Evolutionary conservation across 2,113 vertebrate species (phyloP).

Genomic region (Scomber japonicus): DNA sequence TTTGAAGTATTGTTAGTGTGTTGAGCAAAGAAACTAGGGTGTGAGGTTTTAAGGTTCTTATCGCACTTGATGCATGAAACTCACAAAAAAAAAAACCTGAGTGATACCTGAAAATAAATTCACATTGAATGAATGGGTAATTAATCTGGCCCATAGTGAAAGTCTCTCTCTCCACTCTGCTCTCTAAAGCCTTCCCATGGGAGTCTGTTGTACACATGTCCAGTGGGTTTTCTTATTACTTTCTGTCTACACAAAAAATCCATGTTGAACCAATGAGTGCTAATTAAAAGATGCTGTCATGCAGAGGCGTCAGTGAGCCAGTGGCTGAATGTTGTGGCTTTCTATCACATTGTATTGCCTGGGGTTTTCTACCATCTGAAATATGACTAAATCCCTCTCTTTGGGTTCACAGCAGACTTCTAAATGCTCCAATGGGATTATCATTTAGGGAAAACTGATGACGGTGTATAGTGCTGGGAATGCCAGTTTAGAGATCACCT

Average conservation of each 20-base stretch:
- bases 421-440: slow-evolving; percentile 56
- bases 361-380: slow-evolving; percentile 40
- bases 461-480: slow-evolving; percentile 42
- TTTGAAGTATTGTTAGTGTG: slow-evolving; percentile 9
- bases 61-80: neutral
- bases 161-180: slow-evolving; percentile 42
- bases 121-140: slow-evolving; percentile 53
- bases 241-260: slow-evolving; percentile 50
- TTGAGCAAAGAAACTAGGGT: neutral
- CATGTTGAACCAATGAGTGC: slow-evolving; percentile 41
- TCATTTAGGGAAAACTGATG: slow-evolving; percentile 72
- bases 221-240: slow-evolving; percentile 60
- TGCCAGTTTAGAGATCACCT: slow-evolving; percentile 44
- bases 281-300: slow-evolving; percentile 63
- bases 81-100: neutral
- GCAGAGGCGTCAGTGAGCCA: slow-evolving; percentile 36
- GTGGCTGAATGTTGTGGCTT: slow-evolving; percentile 38
- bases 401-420: slow-evolving; percentile 27
- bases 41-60: neutral
- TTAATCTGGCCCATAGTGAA: slow-evolving; percentile 54
- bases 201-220: slow-evolving; percentile 30
- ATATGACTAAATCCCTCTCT: neutral
- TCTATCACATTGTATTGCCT: slow-evolving; percentile 8
- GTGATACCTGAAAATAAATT: neutral
- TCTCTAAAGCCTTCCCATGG: slow-evolving; percentile 31